Evolutionary conservation across 2,888 invertebrate genomes (phyloP), one percentile per base, ranked within the genome.

Genomic region (Drosophila subsilvestris): DNA sequence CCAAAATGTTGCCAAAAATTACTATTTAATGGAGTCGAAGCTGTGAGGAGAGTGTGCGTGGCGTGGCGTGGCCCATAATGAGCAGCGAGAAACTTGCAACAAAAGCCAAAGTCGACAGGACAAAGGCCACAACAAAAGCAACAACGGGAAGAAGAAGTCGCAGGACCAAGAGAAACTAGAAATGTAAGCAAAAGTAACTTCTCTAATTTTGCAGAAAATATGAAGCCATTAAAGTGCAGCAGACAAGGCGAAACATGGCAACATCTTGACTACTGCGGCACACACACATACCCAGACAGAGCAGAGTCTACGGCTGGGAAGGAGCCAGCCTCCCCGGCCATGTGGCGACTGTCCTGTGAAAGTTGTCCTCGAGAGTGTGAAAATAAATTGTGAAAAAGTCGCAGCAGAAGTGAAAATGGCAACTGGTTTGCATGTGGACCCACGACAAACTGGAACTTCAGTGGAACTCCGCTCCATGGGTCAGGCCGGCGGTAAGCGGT

Each of bases 181-280:
- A 86, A 62, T 84, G 80, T 75, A 69, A 69, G 86, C 78, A 85
- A 75, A 83, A 85, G 79, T 75, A 83, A 88, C 88, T 86, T 87
- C 87, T 88, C 90, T 89, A 90, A 90, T 90, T 90, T 90, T 80
- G 80, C 73, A 88, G 87, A 80, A 90, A 90, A 90, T 90, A 90
- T 90, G 90, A 89, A 90, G 87, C 90, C 87, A 89, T 90, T 88
- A 90, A 90, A 90, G 88, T 88, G 78, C 75, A 80, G 75, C 77
- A 80, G 81, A 74, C 80, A 84, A 69, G 74, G 75, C 65, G 60
- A 65, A 72, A 65, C 65, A 73, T 79, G 76, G 85, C 89, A 89
- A 79, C 90, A 87, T 89, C 89, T 90, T 89, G 89, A 68, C 88
- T 89, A 71, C 84, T 87, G 88, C 79, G 79, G 72, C 74, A 79